Conservation (phyloP, 2,888 invertebrate genomes). For the Himalopsyche tibetana region DNA sequence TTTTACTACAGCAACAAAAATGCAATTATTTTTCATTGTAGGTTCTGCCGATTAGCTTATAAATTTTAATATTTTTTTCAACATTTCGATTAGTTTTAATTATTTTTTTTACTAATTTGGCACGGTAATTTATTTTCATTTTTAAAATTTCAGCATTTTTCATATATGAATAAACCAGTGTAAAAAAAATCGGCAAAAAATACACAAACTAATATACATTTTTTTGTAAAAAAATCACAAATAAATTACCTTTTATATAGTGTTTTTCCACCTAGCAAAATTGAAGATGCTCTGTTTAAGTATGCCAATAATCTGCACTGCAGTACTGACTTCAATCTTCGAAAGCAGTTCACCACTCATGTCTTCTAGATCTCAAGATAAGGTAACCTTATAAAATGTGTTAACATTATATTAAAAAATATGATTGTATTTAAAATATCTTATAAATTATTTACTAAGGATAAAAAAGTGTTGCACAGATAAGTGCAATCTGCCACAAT, state of each 20-base stretch:
- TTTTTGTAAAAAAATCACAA: neutral
- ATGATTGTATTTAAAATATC: no score
- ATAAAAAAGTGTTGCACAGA: no score
- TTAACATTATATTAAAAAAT: no score
- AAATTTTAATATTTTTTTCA: neutral
- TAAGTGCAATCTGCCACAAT: no score
- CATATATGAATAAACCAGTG: neutral
- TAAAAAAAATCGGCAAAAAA: neutral
- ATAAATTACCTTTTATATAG: neutral
- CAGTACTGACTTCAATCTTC: neutral
- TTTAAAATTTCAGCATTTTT: neutral
- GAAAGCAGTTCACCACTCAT: neutral
- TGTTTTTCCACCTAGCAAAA: neutral
- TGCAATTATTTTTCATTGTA: neutral
- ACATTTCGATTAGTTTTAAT: neutral
- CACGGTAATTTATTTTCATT: conserved; percentile 9
- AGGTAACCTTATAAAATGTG: neutral
- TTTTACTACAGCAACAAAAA: neutral
- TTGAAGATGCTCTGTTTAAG: neutral
- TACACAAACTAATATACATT: neutral
- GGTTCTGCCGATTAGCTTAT: neutral
- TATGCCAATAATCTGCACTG: neutral
- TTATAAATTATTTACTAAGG: no score
- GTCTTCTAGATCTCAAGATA: neutral
- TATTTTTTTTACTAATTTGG: conserved; percentile 4